Evolutionary conservation across 2,888 invertebrate species (phyloP), one percentile per base, ranked within the genome.

Genomic region (Cantharis rufa): DNA sequence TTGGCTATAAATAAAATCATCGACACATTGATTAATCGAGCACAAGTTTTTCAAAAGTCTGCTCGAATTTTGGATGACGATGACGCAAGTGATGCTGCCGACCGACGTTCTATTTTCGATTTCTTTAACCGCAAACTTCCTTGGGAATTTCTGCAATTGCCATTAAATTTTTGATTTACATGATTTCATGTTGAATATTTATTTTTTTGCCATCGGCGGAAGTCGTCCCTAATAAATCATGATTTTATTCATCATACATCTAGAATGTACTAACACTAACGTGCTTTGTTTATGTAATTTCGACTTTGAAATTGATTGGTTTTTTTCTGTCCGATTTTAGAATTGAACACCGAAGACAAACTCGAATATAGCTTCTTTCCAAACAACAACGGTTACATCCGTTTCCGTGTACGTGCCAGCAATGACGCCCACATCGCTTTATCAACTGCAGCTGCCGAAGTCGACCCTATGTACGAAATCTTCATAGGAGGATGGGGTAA

Each of bases 401-500:
- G 93, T 84, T 96, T 97, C 88, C 93, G 94, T 84, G 92, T 97
- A 4, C 92, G 93, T 80, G 92, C 96, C 0, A 85, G 92, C 1
- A 93, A 96, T 85, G 96, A 97, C 89, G 97, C 96, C 10, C 97
- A 97, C 86, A 85, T 97, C 82, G 95, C 95, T 0, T 91, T 97
- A 11, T 93, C 94, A 11, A 89, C 92, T 74, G 91, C 91, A 0
- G 93, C 95, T 2, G 89, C 90, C 68, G 95, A 94, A 81, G 88
- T 91, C 10, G 92, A 93, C 70, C 96, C 95, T 18, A 95, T 96
- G 90, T 93, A 93, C 86, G 97, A 97, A 91, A 86, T 97, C 72
- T 95, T 96, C 89, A 91, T 97, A 83, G 97, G 97, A 27, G 96
- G 96, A 28, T 97, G 96, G 97, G 91, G 92, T 21, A 96, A 97